These are phyloP conservation scores for Drosophila rufa DNA, from an alignment of 1,140 invertebrate species.

Conservation along the genomic window DNA sequence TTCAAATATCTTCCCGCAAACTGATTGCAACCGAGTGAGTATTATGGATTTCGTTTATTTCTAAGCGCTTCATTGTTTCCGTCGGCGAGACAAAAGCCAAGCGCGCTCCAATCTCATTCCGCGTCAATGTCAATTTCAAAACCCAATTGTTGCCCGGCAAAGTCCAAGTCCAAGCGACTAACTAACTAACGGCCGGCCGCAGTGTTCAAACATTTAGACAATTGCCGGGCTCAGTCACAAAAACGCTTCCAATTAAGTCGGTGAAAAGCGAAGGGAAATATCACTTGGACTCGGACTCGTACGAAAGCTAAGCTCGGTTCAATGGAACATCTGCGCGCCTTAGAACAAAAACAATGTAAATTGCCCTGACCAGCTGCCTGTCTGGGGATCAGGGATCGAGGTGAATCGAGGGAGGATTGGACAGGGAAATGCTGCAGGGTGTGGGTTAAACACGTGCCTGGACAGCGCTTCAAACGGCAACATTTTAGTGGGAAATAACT, in stretches of 20 bases:
- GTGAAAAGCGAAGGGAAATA: conserved; percentile 57
- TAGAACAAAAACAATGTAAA: conserved; percentile 62
- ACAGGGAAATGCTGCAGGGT: conserved; percentile 2
- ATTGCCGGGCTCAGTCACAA: conserved; percentile 41
- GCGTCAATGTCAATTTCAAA: conserved; percentile 55
- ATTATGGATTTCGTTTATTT: conserved; percentile 36
- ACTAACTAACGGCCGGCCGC: conserved; percentile 19
- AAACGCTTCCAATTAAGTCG: conserved; percentile 65
- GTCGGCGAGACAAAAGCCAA: conserved; percentile 8
- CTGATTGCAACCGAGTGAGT: conserved; percentile 4
- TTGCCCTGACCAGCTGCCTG: conserved; percentile 48
- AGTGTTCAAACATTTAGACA: conserved; percentile 58
- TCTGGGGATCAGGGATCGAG: conserved; percentile 28
- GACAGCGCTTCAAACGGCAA: background rate
- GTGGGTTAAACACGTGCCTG: conserved; percentile 30
- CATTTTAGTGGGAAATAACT: background rate
- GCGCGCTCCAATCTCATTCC: conserved; percentile 32
- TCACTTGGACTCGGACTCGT: background rate
- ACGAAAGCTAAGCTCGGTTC: conserved; percentile 24
- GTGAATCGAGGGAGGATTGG: background rate
- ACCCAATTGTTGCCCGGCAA: conserved; percentile 40
- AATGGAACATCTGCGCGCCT: conserved; percentile 52
- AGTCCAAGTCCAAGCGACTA: conserved; percentile 44
- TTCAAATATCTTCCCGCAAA: conserved; percentile 30
- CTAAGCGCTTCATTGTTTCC: conserved; percentile 34